Evolutionary conservation across 2,113 vertebrate species (phyloP).

Genomic region (Capreolus pygargus): DNA sequence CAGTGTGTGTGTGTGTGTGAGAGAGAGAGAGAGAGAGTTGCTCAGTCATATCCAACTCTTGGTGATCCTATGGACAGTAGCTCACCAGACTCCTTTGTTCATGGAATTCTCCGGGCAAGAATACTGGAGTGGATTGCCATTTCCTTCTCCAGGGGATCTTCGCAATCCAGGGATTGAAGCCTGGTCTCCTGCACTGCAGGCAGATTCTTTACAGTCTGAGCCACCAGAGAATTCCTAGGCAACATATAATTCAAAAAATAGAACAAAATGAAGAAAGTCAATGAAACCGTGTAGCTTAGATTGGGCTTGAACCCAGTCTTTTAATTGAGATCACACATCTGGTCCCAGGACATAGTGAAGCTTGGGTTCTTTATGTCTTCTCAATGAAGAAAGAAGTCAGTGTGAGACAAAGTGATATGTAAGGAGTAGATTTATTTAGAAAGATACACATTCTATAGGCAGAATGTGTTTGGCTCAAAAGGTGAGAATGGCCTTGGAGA

Average conservation of each 20-base stretch:
- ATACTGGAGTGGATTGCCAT: not conserved
- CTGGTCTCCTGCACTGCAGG: not conserved
- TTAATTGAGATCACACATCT: not conserved
- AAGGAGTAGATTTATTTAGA: not conserved
- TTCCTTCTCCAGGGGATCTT: not conserved
- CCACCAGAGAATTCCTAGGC: not conserved
- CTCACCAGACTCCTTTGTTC: not conserved
- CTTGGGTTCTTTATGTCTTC: not conserved
- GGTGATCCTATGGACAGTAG: not conserved
- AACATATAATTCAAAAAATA: not conserved
- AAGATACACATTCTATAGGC: not conserved
- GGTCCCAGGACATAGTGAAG: not conserved
- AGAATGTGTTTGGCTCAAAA: not conserved
- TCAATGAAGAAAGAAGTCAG: not conserved
- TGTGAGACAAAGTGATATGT: not conserved
- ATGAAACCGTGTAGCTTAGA: not conserved
- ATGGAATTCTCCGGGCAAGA: not conserved
- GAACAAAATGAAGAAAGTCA: not conserved
- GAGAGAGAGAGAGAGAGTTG: too few species aligned
- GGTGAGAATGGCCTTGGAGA: not conserved
- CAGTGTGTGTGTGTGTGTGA: not conserved
- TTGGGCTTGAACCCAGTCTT: not conserved
- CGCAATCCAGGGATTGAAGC: not conserved
- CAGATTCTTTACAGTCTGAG: not conserved
- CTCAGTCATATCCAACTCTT: not conserved